Percentiles rank a stretch among this genome's conserved stretches.
phyloP scores from a whole-genome alignment of 2,888 invertebrate species.

The Morinoia aosen region DNA sequence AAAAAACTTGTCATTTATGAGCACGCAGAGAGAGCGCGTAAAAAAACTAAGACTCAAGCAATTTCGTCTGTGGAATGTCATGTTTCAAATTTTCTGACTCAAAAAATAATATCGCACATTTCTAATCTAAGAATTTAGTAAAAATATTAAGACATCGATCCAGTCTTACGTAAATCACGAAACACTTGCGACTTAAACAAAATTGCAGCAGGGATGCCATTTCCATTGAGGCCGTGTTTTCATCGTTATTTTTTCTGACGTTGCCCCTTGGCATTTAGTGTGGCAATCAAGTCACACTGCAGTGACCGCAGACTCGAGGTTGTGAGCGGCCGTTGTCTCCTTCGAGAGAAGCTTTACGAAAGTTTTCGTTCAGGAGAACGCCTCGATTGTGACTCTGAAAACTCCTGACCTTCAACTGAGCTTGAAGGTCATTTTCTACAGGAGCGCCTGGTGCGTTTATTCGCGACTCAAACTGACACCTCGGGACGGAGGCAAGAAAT shows the following conservation, averaged over 20 bases:
- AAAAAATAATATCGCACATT: not conserved
- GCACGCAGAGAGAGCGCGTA: not conserved
- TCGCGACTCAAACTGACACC: not conserved
- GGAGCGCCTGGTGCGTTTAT: not conserved
- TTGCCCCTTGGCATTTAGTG: not conserved
- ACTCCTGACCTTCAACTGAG: constrained; percentile 20
- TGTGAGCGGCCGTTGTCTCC: not conserved
- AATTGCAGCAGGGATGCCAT: not conserved
- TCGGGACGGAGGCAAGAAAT: not conserved
- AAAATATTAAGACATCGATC: not conserved
- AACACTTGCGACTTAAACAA: not conserved
- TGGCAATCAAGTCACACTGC: not conserved
- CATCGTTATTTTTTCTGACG: not conserved
- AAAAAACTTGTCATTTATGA: not conserved
- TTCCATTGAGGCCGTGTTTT: not conserved
- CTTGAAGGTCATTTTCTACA: constrained; percentile 7
- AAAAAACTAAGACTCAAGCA: not conserved
- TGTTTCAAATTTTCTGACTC: not conserved
- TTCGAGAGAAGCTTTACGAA: not conserved
- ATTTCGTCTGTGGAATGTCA: not conserved
- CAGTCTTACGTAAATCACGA: not conserved
- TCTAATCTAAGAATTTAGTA: not conserved
- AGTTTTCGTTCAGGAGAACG: not conserved
- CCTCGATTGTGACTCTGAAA: constrained; percentile 7
- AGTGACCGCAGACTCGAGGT: not conserved